Evolutionary conservation across 1,140 invertebrate species (phyloP), one percentile per base, ranked within the genome.

Genomic region (Drosophila elegans): DNA sequence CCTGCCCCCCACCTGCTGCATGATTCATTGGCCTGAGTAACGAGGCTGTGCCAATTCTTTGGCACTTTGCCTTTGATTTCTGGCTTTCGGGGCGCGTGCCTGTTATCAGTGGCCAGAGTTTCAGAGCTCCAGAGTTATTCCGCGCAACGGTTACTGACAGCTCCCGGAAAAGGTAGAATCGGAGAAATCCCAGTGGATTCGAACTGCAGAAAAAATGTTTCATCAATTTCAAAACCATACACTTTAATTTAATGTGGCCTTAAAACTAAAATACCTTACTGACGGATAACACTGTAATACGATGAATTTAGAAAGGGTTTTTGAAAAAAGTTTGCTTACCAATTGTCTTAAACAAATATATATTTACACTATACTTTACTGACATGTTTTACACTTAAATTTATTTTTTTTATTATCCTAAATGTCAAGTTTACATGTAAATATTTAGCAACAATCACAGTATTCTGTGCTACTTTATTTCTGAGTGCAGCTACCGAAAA

Each of bases 11-110:
- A 67, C 56, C 62, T 80, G 75, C 62, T 69, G 81, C 63, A 79
- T 89, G 83, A 88, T 88, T 88, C 83, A 88, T 88, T 71, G 55
- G 75, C 16, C 59, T 88, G 83, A 89, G 76, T 88, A 89, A 88
- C 84, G 83, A 73, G 49, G 45, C 57, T 89, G 83, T 88, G 83
- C 83, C 83, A 88, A 77, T 88, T 88, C 76, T 53, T 64, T 88
- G 84, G 72, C 80, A 81, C 66, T 81, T 72, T 66, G 41, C 72
- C 61, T 74, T 63, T 74, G 45, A 63, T 74, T 74, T 49, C 42
- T 54, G 41, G 41, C 38, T 46, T 55, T 49, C 25, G 29, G 55
- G 68, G 52, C 83, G 75, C 80, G 83, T 83, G 84, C 80, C 80
- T 83, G 36, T 89, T 88, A 89, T 89, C 83, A 88, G 72, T 59